These are phyloP conservation scores for Schrankia costaestrigalis DNA, from an alignment of 2,888 invertebrate species.

Conservation along the genomic window DNA sequence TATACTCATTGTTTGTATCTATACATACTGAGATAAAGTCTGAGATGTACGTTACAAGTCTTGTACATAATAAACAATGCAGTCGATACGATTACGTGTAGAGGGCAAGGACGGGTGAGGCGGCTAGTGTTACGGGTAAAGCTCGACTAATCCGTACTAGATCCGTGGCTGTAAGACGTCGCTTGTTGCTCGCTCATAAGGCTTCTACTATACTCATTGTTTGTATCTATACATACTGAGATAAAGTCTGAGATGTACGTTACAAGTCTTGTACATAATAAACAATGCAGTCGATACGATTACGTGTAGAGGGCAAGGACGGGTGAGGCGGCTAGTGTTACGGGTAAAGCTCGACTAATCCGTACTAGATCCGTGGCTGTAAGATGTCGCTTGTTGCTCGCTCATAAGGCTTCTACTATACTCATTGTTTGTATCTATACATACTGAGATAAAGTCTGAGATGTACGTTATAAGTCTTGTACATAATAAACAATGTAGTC, in stretches of 20 bases:
- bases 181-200: slow-evolving; percentile 65
- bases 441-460: slow-evolving; percentile 7
- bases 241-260: no score
- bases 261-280: slow-evolving; percentile 1
- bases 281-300: slow-evolving; percentile 7
- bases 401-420: slow-evolving; percentile 51
- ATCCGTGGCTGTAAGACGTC: slow-evolving; percentile 59
- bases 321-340: slow-evolving; percentile 26
- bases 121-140: slow-evolving; percentile 43
- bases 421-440: slow-evolving; percentile 12
- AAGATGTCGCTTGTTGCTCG: slow-evolving; percentile 72
- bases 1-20: slow-evolving; percentile 12
- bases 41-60: no score
- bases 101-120: slow-evolving; percentile 10
- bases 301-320: slow-evolving; percentile 8
- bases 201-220: slow-evolving; percentile 39
- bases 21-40: slow-evolving; percentile 7
- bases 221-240: slow-evolving; percentile 10
- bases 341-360: slow-evolving; percentile 66
- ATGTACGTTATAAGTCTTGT: no score
- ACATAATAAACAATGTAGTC: slow-evolving; percentile 2
- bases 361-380: slow-evolving; percentile 49
- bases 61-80: slow-evolving; percentile 3
- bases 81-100: slow-evolving; percentile 9
- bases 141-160: slow-evolving; percentile 62